These are phyloP conservation scores for Drosophila demipolita DNA, from an alignment of 2,888 invertebrate species.

Conservation along the genomic window DNA sequence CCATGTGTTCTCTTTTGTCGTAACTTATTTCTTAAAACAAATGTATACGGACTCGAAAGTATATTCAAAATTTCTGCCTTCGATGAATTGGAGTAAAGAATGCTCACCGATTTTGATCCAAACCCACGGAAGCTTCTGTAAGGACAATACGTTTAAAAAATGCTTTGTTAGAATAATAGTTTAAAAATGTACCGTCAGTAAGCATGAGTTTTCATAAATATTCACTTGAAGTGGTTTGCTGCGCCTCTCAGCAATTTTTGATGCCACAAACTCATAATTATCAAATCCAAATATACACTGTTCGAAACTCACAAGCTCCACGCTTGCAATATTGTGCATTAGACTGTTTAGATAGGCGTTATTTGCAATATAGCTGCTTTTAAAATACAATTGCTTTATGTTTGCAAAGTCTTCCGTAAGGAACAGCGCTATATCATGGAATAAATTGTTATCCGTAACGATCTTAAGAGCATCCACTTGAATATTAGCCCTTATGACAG, in stretches of 20 bases:
- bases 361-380: constrained; percentile 34
- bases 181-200: constrained; percentile 20
- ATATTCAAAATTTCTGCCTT: constrained; percentile 41
- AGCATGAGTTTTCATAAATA: constrained; percentile 34
- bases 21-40: constrained; percentile 22
- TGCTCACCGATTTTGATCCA: constrained; percentile 26
- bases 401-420: constrained; percentile 10
- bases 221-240: constrained; percentile 32
- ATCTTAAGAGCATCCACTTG: constrained; percentile 47
- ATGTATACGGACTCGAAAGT: constrained; percentile 42
- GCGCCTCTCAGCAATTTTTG: constrained; percentile 30
- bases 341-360: constrained; percentile 20
- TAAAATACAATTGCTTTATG: constrained; percentile 48
- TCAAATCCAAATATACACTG: constrained; percentile 48
- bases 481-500: constrained; percentile 25
- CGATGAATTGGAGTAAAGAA: constrained; percentile 22
- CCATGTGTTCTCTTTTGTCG: constrained; percentile 13
- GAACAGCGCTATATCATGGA: constrained; percentile 17
- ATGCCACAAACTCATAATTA: constrained; percentile 39
- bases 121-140: constrained; percentile 28
- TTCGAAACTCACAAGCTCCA: constrained; percentile 53
- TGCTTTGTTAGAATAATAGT: background rate
- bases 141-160: background rate
- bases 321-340: constrained; percentile 25
- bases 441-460: constrained; percentile 43